Conservation (phyloP, 2,888 invertebrate genomes). For the Melipona bicolor region DNA sequence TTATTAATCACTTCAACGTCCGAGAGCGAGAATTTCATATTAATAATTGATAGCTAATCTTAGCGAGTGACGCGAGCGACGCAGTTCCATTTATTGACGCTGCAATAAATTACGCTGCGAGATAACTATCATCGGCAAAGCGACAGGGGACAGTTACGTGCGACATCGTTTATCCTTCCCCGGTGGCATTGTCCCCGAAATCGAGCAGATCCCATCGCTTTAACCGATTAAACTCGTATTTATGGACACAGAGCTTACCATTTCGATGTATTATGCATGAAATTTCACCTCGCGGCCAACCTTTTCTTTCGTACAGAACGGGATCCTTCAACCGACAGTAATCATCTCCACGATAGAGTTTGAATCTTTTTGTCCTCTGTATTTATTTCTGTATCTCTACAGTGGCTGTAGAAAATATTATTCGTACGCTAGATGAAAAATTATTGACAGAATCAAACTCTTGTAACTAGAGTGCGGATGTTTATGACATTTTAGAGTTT, state of each 20-base stretch:
- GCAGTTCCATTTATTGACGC: conserved; percentile 1
- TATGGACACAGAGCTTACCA: background rate
- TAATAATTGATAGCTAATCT: conserved; percentile 7
- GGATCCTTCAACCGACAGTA: background rate
- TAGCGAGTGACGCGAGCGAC: background rate
- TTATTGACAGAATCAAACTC: no score
- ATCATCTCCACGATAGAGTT: background rate
- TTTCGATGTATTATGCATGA: conserved; percentile 16
- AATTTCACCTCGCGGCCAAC: background rate
- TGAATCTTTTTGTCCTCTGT: background rate
- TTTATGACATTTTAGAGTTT: no score
- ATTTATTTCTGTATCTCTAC: no score
- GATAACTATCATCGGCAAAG: background rate
- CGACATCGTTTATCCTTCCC: conserved; percentile 34
- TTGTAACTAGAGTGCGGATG: no score
- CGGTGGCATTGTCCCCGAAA: conserved; percentile 13
- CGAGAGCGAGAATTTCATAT: background rate
- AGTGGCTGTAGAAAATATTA: no score
- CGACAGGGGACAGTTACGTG: conserved; percentile 24
- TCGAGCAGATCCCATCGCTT: conserved; percentile 24
- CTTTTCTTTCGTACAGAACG: background rate
- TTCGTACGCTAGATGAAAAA: no score
- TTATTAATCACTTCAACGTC: no score
- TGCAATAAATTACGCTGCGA: conserved; percentile 21
- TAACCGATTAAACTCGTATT: conserved; percentile 42